phyloP scores from a whole-genome alignment of 2,797 vertebrate genomes.

The Acanthurus tractus region DNA sequence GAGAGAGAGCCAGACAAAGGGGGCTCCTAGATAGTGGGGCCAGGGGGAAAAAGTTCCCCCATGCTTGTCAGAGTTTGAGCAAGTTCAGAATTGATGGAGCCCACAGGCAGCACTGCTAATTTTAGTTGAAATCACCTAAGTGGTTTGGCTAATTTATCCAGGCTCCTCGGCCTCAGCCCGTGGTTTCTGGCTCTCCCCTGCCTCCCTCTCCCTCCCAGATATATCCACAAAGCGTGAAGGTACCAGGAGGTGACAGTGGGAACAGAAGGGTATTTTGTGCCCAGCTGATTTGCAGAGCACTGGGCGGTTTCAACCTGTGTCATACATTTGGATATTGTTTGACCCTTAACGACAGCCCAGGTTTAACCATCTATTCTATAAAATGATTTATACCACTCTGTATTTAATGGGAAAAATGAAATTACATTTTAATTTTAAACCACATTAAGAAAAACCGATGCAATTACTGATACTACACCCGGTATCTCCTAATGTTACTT shows the following conservation, averaged over 20 bases:
- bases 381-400: constrained; percentile 38
- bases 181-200: constrained; percentile 74
- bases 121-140: constrained; percentile 87
- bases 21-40: constrained; percentile 71
- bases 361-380: constrained; percentile 60
- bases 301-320: constrained; percentile 71
- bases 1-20: constrained; percentile 67
- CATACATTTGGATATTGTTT: constrained; percentile 77
- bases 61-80: constrained; percentile 86
- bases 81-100: constrained; percentile 86
- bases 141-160: constrained; percentile 89
- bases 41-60: constrained; percentile 74
- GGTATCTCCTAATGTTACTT: constrained; percentile 21
- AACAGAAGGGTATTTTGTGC: constrained; percentile 88
- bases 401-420: constrained; percentile 46
- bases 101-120: constrained; percentile 85
- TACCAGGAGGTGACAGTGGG: constrained; percentile 83
- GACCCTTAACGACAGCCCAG: constrained; percentile 69
- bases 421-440: constrained; percentile 37
- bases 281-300: constrained; percentile 82
- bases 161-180: constrained; percentile 83
- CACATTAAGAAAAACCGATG: constrained; percentile 12
- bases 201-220: constrained; percentile 71
- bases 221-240: constrained; percentile 84
- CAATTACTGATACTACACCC: constrained; percentile 12